Evolutionary conservation across 2,113 vertebrate species (phyloP).

Genomic region (Panthera leo): DNA sequence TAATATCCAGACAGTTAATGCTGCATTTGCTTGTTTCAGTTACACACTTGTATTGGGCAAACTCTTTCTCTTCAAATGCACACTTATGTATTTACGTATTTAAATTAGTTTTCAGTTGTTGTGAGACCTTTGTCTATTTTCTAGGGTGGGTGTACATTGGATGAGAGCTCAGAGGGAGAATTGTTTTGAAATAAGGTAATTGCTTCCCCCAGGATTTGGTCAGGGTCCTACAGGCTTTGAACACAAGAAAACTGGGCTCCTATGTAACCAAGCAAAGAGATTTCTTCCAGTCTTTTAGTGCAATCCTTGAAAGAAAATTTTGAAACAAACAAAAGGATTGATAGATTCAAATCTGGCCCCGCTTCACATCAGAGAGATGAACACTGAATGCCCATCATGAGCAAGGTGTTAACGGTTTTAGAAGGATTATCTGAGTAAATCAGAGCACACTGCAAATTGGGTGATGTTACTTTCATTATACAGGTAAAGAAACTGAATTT

Average conservation of each 20-base stretch:
- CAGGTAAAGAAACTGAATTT: neutral
- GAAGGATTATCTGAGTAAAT: neutral
- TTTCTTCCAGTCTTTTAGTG: rapidly evolving
- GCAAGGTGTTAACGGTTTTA: rapidly evolving
- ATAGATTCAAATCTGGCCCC: neutral
- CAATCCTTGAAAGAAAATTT: neutral
- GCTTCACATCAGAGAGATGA: neutral
- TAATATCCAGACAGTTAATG: neutral
- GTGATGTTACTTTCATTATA: neutral
- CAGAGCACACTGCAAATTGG: neutral
- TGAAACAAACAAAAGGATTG: rapidly evolving
- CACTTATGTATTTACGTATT: neutral
- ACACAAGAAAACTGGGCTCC: neutral
- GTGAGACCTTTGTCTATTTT: rapidly evolving
- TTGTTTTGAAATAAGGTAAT: rapidly evolving
- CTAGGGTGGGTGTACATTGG: rapidly evolving
- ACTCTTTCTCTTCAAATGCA: neutral
- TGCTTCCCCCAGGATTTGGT: neutral
- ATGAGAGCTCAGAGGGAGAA: too few species aligned
- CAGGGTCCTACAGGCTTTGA: neutral
- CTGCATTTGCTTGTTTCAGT: neutral
- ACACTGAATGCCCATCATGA: too few species aligned
- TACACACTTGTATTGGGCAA: neutral
- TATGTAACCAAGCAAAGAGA: rapidly evolving
- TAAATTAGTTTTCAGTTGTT: neutral